Evolutionary conservation across 2,113 vertebrate genomes (phyloP), one percentile per base, ranked within the genome.

Genomic region (Osmerus mordax): DNA sequence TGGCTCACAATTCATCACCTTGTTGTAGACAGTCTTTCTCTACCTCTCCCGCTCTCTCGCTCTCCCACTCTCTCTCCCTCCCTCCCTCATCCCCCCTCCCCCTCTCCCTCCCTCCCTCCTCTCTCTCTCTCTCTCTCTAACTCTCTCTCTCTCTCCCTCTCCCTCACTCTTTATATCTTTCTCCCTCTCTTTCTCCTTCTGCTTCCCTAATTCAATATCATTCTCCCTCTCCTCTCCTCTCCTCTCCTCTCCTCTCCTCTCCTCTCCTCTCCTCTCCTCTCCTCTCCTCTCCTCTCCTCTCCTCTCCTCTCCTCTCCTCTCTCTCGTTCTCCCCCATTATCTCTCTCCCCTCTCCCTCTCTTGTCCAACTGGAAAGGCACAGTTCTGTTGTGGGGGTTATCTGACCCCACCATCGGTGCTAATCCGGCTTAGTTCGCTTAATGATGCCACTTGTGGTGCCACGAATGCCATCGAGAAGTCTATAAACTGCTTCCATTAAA

Each of bases 401-500:
- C 97, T 96, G 94, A 95, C 95, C 95, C 92, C 92, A 88, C 93
- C 93, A 96, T 98, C 95, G 92, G 92, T 93, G 93, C 94, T 99
- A 99, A 99, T 97, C 97, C 96, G 93, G 95, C 94, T 97, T 97
- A 96, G 95, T 96, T 95, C 94, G 92, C 94, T 95, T 99, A 99
- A 99, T 99, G 96, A 98, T 96, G 94, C 95, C 96, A 98, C 96
- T 99, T 98, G 96, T 98, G 95, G 95, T 93, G 90, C 93, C 90
- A 82, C 89, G 90, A 95, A 96, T 93, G 94, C 94, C 92, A 91
- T 87, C 85, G 93, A 94, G 94, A 94, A 98, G 95, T 98, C 95
- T 95, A 98, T 97, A 96, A 98, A 96, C 94, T 94, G 93, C 94
- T 98, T 95, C 95, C 92, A 99, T 98, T 99, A 98, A 98, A 99